Evolutionary conservation across 2,888 invertebrate species (phyloP), one percentile per base, ranked within the genome.

Genomic region (Erebia epiphron): DNA sequence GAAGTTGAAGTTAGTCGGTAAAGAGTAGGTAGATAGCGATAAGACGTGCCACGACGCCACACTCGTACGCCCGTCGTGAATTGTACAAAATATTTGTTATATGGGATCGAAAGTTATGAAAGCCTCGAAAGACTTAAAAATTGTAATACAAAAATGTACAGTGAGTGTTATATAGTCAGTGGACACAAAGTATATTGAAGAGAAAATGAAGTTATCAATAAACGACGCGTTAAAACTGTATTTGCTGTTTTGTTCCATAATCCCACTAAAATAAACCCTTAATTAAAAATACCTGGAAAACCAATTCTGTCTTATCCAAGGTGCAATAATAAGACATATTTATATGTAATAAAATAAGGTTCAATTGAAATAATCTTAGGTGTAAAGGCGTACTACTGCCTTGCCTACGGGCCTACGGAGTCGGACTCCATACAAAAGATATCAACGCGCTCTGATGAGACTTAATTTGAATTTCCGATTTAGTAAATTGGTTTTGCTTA

Each of bases 141-240:
- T 92, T 93, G 92, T 93, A 91, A 90, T 90, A 92, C 91, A 84
- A 91, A 91, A 90, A 89, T 93, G 93, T 92, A 92, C 93, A 94
- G 93, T 93, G 93, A 92, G 92, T 93, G 93, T 94, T 93, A 92
- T 91, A 91, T 94, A 94, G 92, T 93, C 93, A 93, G 91, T 93
- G 93, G 92, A 92, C 92, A 92, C 92, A 92, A 92, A 92, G 88
- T 93, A 93, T 93, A 93, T 92, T 90, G 90, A 90, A 88, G 84
- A 89, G 86, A 85, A 86, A 84, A 90, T 91, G 89, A 92, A 92
- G 92, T 93, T 93, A 92, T 92, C 86, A 92, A 91, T 92, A 92
- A 92, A 92, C 88, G 87, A 90, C 88, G 88, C 88, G 91, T 91
- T 92, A 90, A 92, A 91, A 90, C 88, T 88, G 86, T 87, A 88